A percentile compares a stretch with the other conserved stretches of the same genome.
phyloP scores from a whole-genome alignment of 1,140 invertebrate genomes.

The Magallana angulata region DNA sequence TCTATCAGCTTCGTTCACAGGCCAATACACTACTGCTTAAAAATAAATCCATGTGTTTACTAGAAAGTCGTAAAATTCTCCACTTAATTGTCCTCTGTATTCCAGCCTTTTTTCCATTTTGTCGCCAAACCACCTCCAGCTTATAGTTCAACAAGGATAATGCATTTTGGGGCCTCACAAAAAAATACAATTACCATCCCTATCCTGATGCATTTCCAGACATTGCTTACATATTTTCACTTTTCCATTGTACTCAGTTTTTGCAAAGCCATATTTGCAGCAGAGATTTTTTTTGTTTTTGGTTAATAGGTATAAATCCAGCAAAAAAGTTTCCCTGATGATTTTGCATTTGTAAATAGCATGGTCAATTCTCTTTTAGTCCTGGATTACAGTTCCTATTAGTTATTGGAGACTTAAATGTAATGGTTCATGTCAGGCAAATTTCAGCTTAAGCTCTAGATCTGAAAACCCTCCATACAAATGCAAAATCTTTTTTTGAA shows the following conservation, averaged over 20 bases:
- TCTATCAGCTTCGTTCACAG: too few species aligned
- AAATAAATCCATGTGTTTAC: too few species aligned
- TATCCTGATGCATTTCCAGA: background rate
- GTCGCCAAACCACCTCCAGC: background rate
- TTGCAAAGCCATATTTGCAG: background rate
- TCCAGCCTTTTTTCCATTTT: background rate
- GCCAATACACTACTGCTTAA: too few species aligned
- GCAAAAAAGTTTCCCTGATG: background rate
- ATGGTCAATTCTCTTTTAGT: background rate
- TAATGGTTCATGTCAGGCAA: background rate
- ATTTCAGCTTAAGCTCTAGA: slow-evolving; percentile 3
- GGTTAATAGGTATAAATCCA: background rate
- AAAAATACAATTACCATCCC: slow-evolving; percentile 5
- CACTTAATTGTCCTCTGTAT: background rate
- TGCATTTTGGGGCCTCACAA: slow-evolving; percentile 18
- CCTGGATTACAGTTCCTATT: background rate
- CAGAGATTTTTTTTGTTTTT: background rate
- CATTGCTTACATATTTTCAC: slow-evolving; percentile 11
- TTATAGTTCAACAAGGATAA: background rate
- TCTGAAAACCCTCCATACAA: background rate
- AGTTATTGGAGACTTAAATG: background rate
- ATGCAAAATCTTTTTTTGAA: too few species aligned
- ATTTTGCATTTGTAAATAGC: background rate
- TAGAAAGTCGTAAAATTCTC: too few species aligned
- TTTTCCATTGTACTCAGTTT: background rate